Conservation (phyloP, 2,797 vertebrate genomes). For the Pseudochirops corinnae region DNA sequence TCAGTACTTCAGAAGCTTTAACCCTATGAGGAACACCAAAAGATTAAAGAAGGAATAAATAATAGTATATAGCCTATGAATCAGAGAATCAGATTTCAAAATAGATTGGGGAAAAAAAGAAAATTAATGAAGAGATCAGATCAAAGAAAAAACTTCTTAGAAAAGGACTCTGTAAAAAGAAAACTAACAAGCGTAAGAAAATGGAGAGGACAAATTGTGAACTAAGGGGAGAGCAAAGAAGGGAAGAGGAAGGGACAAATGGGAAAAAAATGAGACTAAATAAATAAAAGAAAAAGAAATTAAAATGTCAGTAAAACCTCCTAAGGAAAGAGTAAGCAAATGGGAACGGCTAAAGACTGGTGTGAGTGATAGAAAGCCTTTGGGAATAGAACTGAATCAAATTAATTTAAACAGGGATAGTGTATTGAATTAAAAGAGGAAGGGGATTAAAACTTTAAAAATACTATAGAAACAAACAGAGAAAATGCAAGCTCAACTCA, state of each 20-base stretch:
- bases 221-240: slow-evolving; percentile 17
- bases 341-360: background rate
- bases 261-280: background rate
- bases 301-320: background rate
- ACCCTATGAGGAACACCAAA: no score
- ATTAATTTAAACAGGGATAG: background rate
- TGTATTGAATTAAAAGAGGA: background rate
- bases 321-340: background rate
- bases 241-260: slow-evolving; percentile 37
- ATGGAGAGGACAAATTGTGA: slow-evolving; percentile 14
- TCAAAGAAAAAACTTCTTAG: no score
- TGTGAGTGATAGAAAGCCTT: background rate
- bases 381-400: background rate
- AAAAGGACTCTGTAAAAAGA: slow-evolving; percentile 4
- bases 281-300: background rate
- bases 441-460: background rate
- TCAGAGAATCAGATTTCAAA: background rate
- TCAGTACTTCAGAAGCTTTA: no score
- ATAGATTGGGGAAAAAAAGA: background rate
- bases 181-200: slow-evolving; percentile 19
- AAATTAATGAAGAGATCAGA: background rate
- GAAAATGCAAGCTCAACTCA: background rate
- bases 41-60: no score
- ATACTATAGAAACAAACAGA: background rate
- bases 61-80: background rate